phyloP scores from a whole-genome alignment of 2,888 invertebrate species.

The Timandra comae region DNA sequence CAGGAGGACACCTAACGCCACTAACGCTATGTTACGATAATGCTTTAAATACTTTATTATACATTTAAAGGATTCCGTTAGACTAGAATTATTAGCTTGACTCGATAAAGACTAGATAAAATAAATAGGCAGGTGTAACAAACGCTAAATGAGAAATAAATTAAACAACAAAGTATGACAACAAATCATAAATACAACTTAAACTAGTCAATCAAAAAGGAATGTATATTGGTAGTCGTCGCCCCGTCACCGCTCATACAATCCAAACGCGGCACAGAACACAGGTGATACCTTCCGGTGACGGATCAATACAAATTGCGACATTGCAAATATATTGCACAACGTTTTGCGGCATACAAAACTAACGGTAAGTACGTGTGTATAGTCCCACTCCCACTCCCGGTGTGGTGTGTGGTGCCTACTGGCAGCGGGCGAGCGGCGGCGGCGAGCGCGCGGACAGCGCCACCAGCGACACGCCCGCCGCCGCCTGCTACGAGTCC shows the following conservation, averaged over 20 bases:
- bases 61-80: slow-evolving; percentile 7
- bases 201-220: slow-evolving; percentile 26
- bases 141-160: slow-evolving; percentile 34
- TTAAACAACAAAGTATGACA: slow-evolving; percentile 44
- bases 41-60: slow-evolving; percentile 5
- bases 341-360: neutral
- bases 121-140: slow-evolving; percentile 34
- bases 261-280: no score
- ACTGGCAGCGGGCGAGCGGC: slow-evolving; percentile 11
- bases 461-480: slow-evolving; percentile 24
- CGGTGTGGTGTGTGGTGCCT: slow-evolving; percentile 21
- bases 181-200: slow-evolving; percentile 30
- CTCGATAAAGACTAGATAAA: slow-evolving; percentile 44
- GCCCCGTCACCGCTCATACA: no score
- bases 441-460: slow-evolving; percentile 26
- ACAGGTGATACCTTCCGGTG: no score
- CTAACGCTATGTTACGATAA: slow-evolving; percentile 7
- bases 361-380: neutral
- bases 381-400: no score
- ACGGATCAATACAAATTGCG: neutral
- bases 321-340: slow-evolving; percentile 21
- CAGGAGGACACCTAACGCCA: slow-evolving; percentile 8
- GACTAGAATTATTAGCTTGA: slow-evolving; percentile 42
- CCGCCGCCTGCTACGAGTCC: slow-evolving; percentile 64
- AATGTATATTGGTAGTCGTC: slow-evolving; percentile 33